phyloP scores from a whole-genome alignment of 2,797 vertebrate genomes.

The Acanthiza pusilla region DNA sequence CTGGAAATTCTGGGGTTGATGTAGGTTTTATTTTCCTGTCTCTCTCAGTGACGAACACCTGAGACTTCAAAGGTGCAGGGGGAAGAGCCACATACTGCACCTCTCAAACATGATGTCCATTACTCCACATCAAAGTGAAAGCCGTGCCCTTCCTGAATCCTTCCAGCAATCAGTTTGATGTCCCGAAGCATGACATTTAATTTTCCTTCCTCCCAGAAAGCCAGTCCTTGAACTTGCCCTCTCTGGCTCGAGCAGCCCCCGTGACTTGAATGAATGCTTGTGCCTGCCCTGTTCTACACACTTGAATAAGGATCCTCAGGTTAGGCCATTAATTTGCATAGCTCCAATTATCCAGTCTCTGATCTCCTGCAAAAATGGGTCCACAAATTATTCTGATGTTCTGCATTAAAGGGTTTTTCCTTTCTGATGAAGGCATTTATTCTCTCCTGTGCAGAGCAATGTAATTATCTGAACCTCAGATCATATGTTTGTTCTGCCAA shows the following conservation, averaged over 20 bases:
- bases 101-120: neutral
- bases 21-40: neutral
- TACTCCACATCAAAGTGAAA: neutral
- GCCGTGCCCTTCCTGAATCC: neutral
- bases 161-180: slow-evolving; percentile 1
- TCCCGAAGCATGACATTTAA: neutral
- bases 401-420: slow-evolving; percentile 47
- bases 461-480: slow-evolving; percentile 57
- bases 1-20: neutral
- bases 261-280: slow-evolving; percentile 26
- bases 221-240: slow-evolving; percentile 42
- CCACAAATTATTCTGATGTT: slow-evolving; percentile 56
- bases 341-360: slow-evolving; percentile 53
- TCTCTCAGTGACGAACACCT: neutral
- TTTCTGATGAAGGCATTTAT: slow-evolving; percentile 57
- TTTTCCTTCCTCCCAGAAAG: slow-evolving; percentile 15
- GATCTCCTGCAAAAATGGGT: slow-evolving; percentile 43
- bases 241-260: neutral
- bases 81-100: neutral
- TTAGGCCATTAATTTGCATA: slow-evolving; percentile 56
- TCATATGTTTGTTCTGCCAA: slow-evolving; percentile 53
- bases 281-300: neutral
- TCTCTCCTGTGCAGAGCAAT: slow-evolving; percentile 31
- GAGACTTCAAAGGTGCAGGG: neutral
- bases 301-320: slow-evolving; percentile 42